Percentiles rank a stretch among this genome's conserved stretches.
Conservation (phyloP, 1,140 invertebrate species). For the Leptinotarsa undecemlineata region DNA sequence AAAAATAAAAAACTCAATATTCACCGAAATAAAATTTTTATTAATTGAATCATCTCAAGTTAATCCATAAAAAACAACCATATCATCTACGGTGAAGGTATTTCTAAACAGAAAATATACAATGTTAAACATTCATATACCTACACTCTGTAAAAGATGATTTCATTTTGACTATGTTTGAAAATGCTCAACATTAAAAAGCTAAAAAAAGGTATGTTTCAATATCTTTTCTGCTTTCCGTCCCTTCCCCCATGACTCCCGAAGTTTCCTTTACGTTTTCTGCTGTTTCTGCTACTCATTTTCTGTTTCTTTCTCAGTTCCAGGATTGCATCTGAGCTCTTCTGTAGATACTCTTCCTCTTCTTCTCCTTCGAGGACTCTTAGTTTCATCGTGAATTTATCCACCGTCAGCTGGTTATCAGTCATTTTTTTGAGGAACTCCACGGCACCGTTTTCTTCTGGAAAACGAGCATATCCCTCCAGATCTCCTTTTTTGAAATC, state of each 20-base stretch:
- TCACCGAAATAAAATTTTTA: too few relatives aligned
- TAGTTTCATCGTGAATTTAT: conserved; percentile 59
- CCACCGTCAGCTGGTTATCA: conserved; percentile 63
- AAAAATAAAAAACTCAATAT: too few relatives aligned
- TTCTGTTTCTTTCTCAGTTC: conserved; percentile 59
- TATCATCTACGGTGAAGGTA: neutral
- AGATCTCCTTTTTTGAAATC: conserved; percentile 74
- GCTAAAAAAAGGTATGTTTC: neutral
- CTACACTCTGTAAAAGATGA: neutral
- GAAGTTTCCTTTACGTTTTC: conserved; percentile 53
- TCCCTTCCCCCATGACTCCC: conserved; percentile 34
- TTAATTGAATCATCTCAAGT: too few relatives aligned
- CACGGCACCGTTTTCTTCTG: conserved; percentile 70
- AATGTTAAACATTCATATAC: neutral
- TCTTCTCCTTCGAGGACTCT: conserved; percentile 70
- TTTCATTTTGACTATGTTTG: neutral
- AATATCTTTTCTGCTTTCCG: neutral
- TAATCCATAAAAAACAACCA: neutral
- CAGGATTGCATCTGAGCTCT: conserved; percentile 65
- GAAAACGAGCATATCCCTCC: conserved; percentile 71
- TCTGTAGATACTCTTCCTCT: conserved; percentile 68
- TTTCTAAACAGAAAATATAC: neutral
- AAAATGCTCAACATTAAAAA: neutral
- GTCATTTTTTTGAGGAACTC: conserved; percentile 66
- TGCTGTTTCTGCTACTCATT: conserved; percentile 49